Conservation (phyloP, 2,888 invertebrate species). For the Eumerus sabulonum region DNA sequence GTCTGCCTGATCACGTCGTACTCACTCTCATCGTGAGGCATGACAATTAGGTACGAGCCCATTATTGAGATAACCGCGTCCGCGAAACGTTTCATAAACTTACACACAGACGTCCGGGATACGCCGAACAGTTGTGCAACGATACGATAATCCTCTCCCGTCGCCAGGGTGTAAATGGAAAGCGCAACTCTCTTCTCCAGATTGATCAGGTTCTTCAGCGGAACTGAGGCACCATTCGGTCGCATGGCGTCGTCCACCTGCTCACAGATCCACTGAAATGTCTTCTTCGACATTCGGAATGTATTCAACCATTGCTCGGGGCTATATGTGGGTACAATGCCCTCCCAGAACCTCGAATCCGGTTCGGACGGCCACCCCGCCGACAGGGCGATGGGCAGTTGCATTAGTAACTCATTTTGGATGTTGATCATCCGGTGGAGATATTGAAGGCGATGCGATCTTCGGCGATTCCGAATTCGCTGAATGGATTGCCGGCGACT, state of each 20-base stretch:
- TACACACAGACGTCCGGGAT: conserved; percentile 72
- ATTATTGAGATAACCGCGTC: conserved; percentile 73
- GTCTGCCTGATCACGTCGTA: conserved; percentile 72
- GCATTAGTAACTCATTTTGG: conserved; percentile 74
- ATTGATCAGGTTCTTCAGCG: conserved; percentile 70
- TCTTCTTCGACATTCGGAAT: conserved; percentile 74
- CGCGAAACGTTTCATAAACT: conserved; percentile 75
- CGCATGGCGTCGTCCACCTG: conserved; percentile 70
- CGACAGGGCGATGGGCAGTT: conserved; percentile 70
- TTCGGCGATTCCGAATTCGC: conserved; percentile 71
- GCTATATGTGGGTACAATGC: conserved; percentile 68
- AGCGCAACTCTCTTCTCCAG: conserved; percentile 75
- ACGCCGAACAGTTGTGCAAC: conserved; percentile 74
- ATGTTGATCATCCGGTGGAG: conserved; percentile 74
- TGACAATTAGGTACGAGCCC: conserved; percentile 70
- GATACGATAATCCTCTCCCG: conserved; percentile 73
- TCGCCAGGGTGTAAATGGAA: conserved; percentile 75
- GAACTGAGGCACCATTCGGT: conserved; percentile 64
- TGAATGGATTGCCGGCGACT: conserved; percentile 73
- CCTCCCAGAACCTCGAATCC: conserved; percentile 70
- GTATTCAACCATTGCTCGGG: conserved; percentile 74
- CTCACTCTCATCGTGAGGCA: conserved; percentile 73
- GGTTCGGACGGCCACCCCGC: conserved; percentile 1
- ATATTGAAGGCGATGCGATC: conserved; percentile 73
- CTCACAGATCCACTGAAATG: conserved; percentile 73